phyloP scores from a whole-genome alignment of 2,113 vertebrate genomes.

The Chascanopsetta lugubris region DNA sequence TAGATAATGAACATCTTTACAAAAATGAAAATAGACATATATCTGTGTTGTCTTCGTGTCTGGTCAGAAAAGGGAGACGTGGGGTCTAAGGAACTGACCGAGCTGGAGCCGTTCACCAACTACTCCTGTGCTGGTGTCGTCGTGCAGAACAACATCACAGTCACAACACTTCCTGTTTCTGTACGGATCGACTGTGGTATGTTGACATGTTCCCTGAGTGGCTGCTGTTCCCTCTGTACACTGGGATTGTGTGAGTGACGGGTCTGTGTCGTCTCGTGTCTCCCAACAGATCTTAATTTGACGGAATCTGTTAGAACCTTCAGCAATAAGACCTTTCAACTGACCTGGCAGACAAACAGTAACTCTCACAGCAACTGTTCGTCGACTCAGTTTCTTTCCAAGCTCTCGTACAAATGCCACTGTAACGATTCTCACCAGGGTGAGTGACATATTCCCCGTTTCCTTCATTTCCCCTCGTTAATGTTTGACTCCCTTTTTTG shows the following conservation, averaged over 20 bases:
- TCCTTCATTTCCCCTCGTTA: neutral
- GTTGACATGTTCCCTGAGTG: slow-evolving; percentile 25
- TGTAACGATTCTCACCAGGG: fast-evolving
- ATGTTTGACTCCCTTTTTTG: too few relatives aligned
- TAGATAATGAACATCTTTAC: too few relatives aligned
- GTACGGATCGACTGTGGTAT: slow-evolving; percentile 42
- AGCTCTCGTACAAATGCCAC: neutral
- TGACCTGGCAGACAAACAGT: slow-evolving; percentile 5
- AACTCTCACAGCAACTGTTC: fast-evolving
- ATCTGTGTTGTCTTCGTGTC: too few relatives aligned
- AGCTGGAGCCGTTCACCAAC: slow-evolving; percentile 45
- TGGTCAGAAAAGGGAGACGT: fast-evolving
- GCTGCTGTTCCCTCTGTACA: neutral
- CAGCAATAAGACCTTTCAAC: fast-evolving
- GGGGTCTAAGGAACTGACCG: fast-evolving
- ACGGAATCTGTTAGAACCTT: too few relatives aligned
- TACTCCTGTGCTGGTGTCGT: slow-evolving; percentile 43
- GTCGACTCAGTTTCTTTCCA: fast-evolving
- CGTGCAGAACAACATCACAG: fast-evolving
- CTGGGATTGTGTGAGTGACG: neutral
- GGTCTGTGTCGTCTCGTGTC: slow-evolving; percentile 11
- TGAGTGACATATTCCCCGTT: slow-evolving; percentile 1
- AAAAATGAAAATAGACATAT: too few relatives aligned
- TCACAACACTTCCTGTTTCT: fast-evolving
- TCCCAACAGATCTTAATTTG: slow-evolving; percentile 35